Evolutionary conservation across 2,888 invertebrate species (phyloP), one percentile per base, ranked within the genome.

Genomic region (Drosophila cracens): DNA sequence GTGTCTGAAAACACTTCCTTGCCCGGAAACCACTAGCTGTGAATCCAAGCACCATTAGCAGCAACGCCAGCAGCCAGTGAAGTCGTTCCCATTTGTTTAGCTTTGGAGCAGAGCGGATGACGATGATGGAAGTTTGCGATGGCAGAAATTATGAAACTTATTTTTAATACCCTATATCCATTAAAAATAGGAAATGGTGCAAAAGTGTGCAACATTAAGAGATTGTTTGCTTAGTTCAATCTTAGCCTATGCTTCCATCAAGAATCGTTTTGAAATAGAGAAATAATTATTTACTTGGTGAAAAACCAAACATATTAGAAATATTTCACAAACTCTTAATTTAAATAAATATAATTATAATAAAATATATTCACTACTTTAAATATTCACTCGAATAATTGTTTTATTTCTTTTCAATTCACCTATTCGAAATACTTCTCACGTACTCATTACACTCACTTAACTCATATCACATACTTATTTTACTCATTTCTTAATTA

Each of bases 1-100:
- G 79, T 89, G 74, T 81, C 84, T 69, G 63, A 76, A 70, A 82
- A 78, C 70, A 78, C 71, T 86, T 88, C 89, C 83, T 77, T 67
- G 33, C 73, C 52, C 27, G 67, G 76, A 71, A 27, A 38, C 38
- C 58, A 27, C 29, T 38, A 36, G 53, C 31, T 54, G 48, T 36
- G n/a, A n/a, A 8, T 27, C 48, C 16, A 48, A 51, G 11, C 49
- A 25, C 18, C 53, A 10, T 18, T 27, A 18, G 18, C 18, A 10
- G 18, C 11, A 33, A 21, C 27, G 31, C 27, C 27, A 33, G 36
- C 60, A 13, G 13, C 10, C 21, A 27, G 11, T 64, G 43, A 27
- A 51, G 34, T 6, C 27, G 59, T 52, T 68, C 57, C 57, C 60
- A 62, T 66, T 79, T 70, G 66, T 64, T 80, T 72, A 57, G 52